phyloP scores from a whole-genome alignment of 2,113 vertebrate genomes.

The Sinocyclocheilus maitianheensis region DNA sequence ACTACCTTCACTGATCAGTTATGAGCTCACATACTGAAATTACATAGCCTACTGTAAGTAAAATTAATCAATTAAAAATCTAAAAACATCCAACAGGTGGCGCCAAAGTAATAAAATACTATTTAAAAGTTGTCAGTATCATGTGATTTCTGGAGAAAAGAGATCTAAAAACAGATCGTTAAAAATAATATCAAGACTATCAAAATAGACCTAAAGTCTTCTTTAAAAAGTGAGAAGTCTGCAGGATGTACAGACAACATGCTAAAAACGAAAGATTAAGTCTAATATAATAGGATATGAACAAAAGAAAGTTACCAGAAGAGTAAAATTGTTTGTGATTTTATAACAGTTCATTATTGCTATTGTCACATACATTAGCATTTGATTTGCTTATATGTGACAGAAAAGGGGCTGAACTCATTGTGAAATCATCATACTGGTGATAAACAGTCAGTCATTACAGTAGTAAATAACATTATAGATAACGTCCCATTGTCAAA shows the following conservation, averaged over 20 bases:
- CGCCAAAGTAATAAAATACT: background rate
- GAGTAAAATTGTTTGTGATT: background rate
- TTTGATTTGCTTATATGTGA: background rate
- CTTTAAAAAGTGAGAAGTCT: background rate
- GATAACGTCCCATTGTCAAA: background rate
- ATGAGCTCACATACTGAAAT: background rate
- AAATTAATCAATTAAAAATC: background rate
- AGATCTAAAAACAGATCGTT: background rate
- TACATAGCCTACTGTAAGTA: too few relatives aligned
- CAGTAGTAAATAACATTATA: background rate
- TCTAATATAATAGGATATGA: background rate
- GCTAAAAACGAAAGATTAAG: background rate
- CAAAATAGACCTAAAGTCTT: background rate
- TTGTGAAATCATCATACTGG: background rate
- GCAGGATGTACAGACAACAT: background rate
- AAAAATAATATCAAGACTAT: background rate
- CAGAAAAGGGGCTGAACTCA: background rate
- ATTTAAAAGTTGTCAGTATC: background rate
- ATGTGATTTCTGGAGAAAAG: background rate
- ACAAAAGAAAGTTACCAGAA: background rate
- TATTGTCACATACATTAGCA: background rate
- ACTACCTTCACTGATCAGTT: background rate
- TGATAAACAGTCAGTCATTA: background rate
- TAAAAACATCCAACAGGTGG: conserved; percentile 19
- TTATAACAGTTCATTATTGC: background rate